Evolutionary conservation across 1,140 invertebrate genomes (phyloP).

Genomic region (Drosophila leontia): DNA sequence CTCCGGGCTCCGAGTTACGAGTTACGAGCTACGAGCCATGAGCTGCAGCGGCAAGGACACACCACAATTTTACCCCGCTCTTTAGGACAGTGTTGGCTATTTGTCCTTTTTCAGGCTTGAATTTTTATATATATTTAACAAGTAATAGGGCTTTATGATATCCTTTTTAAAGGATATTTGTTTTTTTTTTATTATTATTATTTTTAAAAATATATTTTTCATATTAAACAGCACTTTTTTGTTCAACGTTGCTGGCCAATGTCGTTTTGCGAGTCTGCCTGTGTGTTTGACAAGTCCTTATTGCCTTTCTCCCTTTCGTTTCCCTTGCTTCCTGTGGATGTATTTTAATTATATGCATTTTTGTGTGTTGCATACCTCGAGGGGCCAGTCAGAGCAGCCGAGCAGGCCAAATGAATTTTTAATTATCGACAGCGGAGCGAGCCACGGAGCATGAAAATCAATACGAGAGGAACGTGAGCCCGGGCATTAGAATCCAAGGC

Average conservation of each 20-base stretch:
- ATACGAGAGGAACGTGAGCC: slow-evolving; percentile 35
- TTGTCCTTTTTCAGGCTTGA: background rate
- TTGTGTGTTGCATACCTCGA: slow-evolving; percentile 70
- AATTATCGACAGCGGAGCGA: slow-evolving; percentile 62
- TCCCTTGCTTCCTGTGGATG: slow-evolving; percentile 24
- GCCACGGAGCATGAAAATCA: slow-evolving; percentile 60
- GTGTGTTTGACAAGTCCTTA: slow-evolving; percentile 4
- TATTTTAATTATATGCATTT: slow-evolving; percentile 81
- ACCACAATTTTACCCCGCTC: slow-evolving; percentile 4
- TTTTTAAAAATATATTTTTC: background rate
- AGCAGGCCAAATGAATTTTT: slow-evolving; percentile 75
- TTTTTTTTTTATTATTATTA: background rate
- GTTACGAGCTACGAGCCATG: slow-evolving; percentile 5
- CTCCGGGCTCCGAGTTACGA: slow-evolving; percentile 14
- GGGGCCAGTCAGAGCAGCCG: slow-evolving; percentile 28
- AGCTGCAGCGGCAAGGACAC: slow-evolving; percentile 39
- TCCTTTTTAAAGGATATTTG: background rate
- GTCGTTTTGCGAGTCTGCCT: slow-evolving; percentile 10
- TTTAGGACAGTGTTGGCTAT: background rate
- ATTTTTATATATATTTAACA: background rate
- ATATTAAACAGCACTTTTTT: background rate
- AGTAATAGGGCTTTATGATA: background rate
- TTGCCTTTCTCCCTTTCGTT: slow-evolving; percentile 9
- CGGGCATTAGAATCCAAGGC: slow-evolving; percentile 50
- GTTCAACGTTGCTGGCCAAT: slow-evolving; percentile 38